Evolutionary conservation across 2,888 invertebrate species (phyloP), one percentile per base, ranked within the genome.

Genomic region (Oscheius sp.): DNA sequence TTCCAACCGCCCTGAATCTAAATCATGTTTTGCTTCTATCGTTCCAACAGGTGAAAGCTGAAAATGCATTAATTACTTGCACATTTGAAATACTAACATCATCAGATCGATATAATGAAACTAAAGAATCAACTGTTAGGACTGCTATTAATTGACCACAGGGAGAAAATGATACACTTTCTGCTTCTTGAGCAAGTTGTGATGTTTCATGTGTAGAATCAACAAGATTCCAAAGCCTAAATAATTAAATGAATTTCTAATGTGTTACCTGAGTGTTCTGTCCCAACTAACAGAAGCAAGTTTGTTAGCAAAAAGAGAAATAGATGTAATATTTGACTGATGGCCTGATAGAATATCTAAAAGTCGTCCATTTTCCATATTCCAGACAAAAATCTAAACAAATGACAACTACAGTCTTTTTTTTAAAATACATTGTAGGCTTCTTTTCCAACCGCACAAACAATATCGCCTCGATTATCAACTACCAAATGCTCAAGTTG

Each of bases 361-460:
- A 1, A 99, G 89, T 75, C 92, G 91, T 1, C 97, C 97, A 50
- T 93, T 91, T 89, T 96, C 93, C 85, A 97, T 90, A 4, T 95
- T 95, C 97, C 97, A 99, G 23, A 99, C 89, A 89, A 91, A 97
- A 76, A 98, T 92, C 84, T 96, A 94, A 15, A 73, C 53, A 3
- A 25, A 20, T 52, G 1, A 57, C 42, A 20, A 6, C 12, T n/a
- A 53, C 17, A 4, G 33, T 3, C n/a, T n/a, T n/a, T n/a, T n/a
- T n/a, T n/a, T n/a, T 23, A 57, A 45, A 65, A 46, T 20, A 77
- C 77, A 73, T 76, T 79, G 88, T 96, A 98, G 29, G 92, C 91
- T 87, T 97, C 96, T 84, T 93, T 93, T 0, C 94, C 94, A 0
- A 96, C 96, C 4, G 98, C 96, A 15, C 93, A 94, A 45, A 97